Conservation (phyloP, 2,888 invertebrate genomes). For the Heliconius ismenius region DNA sequence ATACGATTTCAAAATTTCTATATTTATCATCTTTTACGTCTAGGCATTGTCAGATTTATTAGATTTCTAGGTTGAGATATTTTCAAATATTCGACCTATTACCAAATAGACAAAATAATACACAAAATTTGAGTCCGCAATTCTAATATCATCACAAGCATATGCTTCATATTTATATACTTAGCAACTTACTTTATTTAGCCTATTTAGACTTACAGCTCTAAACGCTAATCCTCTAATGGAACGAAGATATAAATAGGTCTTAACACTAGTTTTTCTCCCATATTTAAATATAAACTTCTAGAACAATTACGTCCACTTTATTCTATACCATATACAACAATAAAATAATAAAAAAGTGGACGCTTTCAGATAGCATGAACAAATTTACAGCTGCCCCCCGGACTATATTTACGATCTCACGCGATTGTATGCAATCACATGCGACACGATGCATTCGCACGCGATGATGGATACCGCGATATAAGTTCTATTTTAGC, state of each 20-base stretch:
- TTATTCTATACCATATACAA: constrained; percentile 12
- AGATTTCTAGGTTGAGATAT: not conserved
- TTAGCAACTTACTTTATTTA: not conserved
- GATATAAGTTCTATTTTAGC: constrained; percentile 32
- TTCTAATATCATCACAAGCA: not conserved
- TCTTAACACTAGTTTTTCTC: not conserved
- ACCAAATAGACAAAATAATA: not conserved
- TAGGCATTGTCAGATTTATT: not conserved
- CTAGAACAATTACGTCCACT: not conserved
- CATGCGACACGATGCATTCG: constrained; percentile 43
- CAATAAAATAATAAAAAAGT: constrained; percentile 21
- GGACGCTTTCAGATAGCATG: constrained; percentile 15
- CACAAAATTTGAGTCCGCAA: not conserved
- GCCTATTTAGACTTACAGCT: not conserved
- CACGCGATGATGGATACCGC: constrained; percentile 32
- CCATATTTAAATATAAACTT: not conserved
- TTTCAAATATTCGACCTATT: not conserved
- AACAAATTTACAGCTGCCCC: constrained; percentile 25
- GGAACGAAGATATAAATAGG: not conserved
- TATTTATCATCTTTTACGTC: not conserved
- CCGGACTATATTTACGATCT: constrained; percentile 32
- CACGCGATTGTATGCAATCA: constrained; percentile 45
- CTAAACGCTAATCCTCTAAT: too few relatives aligned
- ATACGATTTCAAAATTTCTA: not conserved
- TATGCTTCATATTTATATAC: not conserved